Evolutionary conservation across 2,888 invertebrate genomes (phyloP).

Genomic region (Dolichopus griseipennis): DNA sequence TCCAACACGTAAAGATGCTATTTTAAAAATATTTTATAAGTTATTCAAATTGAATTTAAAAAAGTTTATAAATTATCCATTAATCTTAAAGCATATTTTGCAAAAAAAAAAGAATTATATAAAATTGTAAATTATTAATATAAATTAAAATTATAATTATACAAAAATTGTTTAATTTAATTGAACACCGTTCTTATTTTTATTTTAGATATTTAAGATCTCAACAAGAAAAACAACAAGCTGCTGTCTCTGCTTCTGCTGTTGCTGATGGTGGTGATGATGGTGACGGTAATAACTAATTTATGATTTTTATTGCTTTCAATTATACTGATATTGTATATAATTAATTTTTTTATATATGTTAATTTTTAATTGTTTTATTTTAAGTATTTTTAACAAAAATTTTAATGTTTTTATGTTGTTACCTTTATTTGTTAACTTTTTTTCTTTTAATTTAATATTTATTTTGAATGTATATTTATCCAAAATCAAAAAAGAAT

Average conservation of each 20-base stretch:
- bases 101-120: no score
- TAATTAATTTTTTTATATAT: background rate
- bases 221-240: constrained; percentile 42
- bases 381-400: background rate
- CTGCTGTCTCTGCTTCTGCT: constrained; percentile 37
- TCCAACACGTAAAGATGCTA: no score
- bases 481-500: background rate
- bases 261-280: constrained; percentile 43
- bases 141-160: no score
- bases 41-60: no score
- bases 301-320: background rate
- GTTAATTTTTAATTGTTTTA: background rate
- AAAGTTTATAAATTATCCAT: no score
- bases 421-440: background rate
- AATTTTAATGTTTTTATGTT: background rate
- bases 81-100: no score
- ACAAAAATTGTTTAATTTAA: no score
- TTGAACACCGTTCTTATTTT: no score
- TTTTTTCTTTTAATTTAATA: constrained; percentile 7
- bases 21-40: no score
- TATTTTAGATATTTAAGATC: constrained; percentile 38
- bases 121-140: no score
- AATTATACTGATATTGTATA: background rate
- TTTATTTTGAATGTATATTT: constrained; percentile 11
- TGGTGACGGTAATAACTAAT: constrained; percentile 14